Evolutionary conservation across 2,113 vertebrate species (phyloP).

Genomic region (Daboia siamensis): DNA sequence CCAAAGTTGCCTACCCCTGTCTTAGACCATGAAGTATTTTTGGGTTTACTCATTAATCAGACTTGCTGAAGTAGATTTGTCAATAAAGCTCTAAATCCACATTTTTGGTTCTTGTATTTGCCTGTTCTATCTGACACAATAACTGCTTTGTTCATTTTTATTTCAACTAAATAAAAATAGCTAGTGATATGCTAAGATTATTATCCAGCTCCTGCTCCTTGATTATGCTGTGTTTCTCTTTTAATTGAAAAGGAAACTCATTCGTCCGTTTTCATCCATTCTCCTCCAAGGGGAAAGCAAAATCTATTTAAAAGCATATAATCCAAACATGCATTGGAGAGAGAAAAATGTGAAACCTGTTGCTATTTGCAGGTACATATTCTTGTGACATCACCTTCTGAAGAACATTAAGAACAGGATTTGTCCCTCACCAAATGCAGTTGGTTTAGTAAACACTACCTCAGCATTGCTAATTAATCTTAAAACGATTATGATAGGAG

Average conservation of each 20-base stretch:
- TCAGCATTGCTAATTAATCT: constrained; percentile 50
- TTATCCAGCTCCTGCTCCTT: not conserved
- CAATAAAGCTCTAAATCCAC: constrained; percentile 71
- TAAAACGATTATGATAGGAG: constrained; percentile 52
- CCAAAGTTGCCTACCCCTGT: not conserved
- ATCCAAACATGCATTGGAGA: not conserved
- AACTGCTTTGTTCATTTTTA: not conserved
- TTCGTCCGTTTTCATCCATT: constrained; percentile 6
- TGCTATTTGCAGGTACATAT: not conserved
- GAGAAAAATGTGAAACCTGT: not conserved
- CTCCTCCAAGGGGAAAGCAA: constrained; percentile 1
- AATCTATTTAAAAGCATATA: not conserved
- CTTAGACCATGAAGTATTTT: constrained; percentile 67
- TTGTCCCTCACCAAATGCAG: not conserved
- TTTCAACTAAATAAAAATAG: constrained; percentile 12
- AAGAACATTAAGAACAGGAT: not conserved
- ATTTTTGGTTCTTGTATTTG: constrained; percentile 32
- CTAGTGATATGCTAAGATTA: not conserved
- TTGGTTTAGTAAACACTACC: constrained; percentile 43
- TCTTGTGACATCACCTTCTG: not conserved
- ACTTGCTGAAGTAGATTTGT: constrained; percentile 74
- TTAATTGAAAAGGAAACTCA: not conserved
- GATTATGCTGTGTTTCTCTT: not conserved
- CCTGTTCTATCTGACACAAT: not conserved
- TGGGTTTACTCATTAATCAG: constrained; percentile 52